Conservation (phyloP, 2,797 vertebrate species). For the Alcedo atthis region DNA sequence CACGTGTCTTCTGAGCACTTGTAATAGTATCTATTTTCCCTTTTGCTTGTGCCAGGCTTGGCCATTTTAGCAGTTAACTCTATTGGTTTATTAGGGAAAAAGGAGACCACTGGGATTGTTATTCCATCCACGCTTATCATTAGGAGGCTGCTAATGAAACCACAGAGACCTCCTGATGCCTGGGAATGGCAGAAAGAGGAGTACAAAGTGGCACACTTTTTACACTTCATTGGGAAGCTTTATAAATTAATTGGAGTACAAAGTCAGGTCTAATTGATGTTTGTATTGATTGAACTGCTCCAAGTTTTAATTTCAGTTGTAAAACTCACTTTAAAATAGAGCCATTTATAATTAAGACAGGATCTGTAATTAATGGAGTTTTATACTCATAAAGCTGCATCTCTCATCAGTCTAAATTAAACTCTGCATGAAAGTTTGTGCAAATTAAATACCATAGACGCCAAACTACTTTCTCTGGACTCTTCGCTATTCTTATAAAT, state of each 20-base stretch:
- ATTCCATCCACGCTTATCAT: not conserved
- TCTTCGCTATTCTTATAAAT: conserved; percentile 7
- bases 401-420: conserved; percentile 72
- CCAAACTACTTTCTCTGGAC: conserved; percentile 7
- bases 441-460: conserved; percentile 37
- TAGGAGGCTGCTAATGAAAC: conserved; percentile 10
- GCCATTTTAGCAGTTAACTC: not conserved
- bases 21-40: not conserved
- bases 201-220: conserved; percentile 10
- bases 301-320: conserved; percentile 59
- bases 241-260: conserved; percentile 58
- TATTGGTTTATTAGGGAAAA: not conserved
- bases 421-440: conserved; percentile 54
- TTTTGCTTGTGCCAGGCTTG: not conserved
- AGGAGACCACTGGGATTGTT: not conserved
- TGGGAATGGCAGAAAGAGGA: not conserved
- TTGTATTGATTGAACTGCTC: conserved; percentile 69
- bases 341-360: conserved; percentile 71
- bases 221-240: conserved; percentile 46
- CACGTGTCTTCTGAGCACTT: not conserved
- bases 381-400: conserved; percentile 61
- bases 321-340: conserved; percentile 63
- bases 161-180: conserved; percentile 18
- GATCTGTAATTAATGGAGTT: conserved; percentile 69
- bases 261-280: conserved; percentile 70